Evolutionary conservation across 1,140 invertebrate genomes (phyloP).

Genomic region (Ptiloglossa arizonensis): DNA sequence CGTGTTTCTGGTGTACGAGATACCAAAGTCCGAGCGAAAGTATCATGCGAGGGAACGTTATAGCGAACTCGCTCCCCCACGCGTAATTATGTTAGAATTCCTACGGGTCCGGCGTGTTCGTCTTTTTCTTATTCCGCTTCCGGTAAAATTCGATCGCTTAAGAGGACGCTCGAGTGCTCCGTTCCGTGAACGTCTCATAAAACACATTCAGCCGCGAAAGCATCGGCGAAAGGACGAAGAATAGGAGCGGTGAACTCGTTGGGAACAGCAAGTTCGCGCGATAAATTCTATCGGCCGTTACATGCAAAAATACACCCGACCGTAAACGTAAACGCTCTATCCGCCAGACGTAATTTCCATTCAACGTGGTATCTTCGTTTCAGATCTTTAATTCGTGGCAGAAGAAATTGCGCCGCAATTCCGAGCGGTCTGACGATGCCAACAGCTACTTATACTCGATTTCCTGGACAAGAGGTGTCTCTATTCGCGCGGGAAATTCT

Average conservation of each 20-base stretch:
- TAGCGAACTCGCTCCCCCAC: conserved; percentile 7
- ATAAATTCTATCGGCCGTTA: not conserved
- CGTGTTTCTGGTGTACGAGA: too few relatives aligned
- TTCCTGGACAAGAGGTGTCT: not conserved
- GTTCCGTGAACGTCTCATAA: conserved; percentile 45
- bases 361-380: not conserved
- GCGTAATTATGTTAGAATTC: conserved; percentile 56
- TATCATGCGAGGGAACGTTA: not conserved
- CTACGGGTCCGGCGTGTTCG: conserved; percentile 28
- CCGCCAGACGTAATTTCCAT: conserved; percentile 3
- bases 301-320: conserved; percentile 21
- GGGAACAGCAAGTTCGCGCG: not conserved
- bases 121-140: conserved; percentile 49
- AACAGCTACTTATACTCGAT: not conserved
- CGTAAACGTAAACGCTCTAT: conserved; percentile 4
- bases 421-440: not conserved
- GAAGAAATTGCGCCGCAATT: not conserved
- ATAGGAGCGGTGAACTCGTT: not conserved
- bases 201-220: conserved; percentile 39
- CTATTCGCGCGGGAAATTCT: not conserved
- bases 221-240: conserved; percentile 23
- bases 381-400: not conserved
- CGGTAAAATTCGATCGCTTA: conserved; percentile 55
- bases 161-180: conserved; percentile 34
- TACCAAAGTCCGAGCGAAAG: conserved; percentile 7